phyloP scores from a whole-genome alignment of 1,140 invertebrate genomes.

The Wiebesia pumilae region DNA sequence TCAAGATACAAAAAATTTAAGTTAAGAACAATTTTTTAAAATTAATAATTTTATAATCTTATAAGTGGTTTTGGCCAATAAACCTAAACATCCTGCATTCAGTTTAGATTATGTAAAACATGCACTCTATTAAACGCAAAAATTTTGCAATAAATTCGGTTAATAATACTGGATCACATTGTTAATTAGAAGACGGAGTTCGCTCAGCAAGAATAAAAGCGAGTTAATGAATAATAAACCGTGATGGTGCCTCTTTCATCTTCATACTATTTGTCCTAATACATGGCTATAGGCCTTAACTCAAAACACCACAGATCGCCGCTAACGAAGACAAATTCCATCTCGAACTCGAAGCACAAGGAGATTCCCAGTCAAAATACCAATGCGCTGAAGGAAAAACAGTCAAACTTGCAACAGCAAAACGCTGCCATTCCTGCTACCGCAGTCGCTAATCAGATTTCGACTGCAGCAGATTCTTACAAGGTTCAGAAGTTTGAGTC shows the following conservation, averaged over 20 bases:
- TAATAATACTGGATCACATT: background rate
- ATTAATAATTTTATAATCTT: too few species aligned
- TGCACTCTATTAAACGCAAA: background rate
- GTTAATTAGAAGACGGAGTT: constrained; percentile 15
- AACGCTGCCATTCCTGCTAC: background rate
- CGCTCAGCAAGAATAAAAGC: background rate
- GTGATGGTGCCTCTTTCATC: constrained; percentile 72
- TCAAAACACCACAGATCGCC: constrained; percentile 72
- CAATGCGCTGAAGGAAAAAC: constrained; percentile 49
- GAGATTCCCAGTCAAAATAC: constrained; percentile 59
- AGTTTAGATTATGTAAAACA: background rate
- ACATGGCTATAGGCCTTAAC: constrained; percentile 76
- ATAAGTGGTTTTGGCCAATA: too few species aligned
- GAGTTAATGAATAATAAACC: constrained; percentile 54
- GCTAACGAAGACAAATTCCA: constrained; percentile 68
- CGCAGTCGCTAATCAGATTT: background rate
- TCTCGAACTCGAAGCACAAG: constrained; percentile 65
- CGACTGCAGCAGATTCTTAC: background rate
- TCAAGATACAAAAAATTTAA: too few species aligned
- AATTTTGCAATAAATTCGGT: background rate
- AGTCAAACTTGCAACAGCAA: constrained; percentile 56
- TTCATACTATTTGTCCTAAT: constrained; percentile 74
- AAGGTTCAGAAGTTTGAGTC: constrained; percentile 66
- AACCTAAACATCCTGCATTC: background rate
- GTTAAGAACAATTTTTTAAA: too few species aligned